A percentile compares a stretch with the other conserved stretches of the same genome.
Evolutionary conservation across 2,888 invertebrate genomes (phyloP).

Genomic region (Protophormia terraenovae): DNA sequence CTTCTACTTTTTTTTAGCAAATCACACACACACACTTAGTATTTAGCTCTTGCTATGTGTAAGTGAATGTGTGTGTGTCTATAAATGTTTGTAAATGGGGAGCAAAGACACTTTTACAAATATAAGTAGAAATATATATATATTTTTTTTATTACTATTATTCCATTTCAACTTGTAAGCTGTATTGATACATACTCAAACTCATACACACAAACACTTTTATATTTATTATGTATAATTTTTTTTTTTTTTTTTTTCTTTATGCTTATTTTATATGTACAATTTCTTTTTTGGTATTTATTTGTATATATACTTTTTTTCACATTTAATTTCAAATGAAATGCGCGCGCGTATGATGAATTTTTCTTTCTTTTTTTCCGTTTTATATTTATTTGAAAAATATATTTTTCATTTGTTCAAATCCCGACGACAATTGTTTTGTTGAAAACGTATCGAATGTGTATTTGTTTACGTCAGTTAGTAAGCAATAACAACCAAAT

Average conservation of each 20-base stretch:
- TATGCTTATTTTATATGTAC: neutral
- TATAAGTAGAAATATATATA: constrained; percentile 21
- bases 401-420: constrained; percentile 47
- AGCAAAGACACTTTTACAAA: constrained; percentile 61
- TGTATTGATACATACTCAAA: constrained; percentile 34
- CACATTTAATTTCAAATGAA: constrained; percentile 54
- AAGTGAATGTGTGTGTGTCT: constrained; percentile 6
- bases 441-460: constrained; percentile 15
- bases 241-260: neutral
- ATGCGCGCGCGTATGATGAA: constrained; percentile 59
- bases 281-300: constrained; percentile 35
- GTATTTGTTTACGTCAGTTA: constrained; percentile 46
- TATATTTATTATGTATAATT: neutral
- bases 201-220: constrained; percentile 3
- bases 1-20: neutral
- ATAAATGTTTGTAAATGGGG: constrained; percentile 44
- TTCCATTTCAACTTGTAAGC: constrained; percentile 40
- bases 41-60: neutral
- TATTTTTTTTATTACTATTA: constrained; percentile 7
- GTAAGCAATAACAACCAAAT: constrained; percentile 40
- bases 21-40: constrained; percentile 33
- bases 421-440: constrained; percentile 57
- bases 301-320: constrained; percentile 44
- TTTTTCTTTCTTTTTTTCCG: constrained; percentile 17
- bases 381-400: constrained; percentile 17